Conservation (phyloP, 1,140 invertebrate genomes). For the Diorhabda elongata region DNA sequence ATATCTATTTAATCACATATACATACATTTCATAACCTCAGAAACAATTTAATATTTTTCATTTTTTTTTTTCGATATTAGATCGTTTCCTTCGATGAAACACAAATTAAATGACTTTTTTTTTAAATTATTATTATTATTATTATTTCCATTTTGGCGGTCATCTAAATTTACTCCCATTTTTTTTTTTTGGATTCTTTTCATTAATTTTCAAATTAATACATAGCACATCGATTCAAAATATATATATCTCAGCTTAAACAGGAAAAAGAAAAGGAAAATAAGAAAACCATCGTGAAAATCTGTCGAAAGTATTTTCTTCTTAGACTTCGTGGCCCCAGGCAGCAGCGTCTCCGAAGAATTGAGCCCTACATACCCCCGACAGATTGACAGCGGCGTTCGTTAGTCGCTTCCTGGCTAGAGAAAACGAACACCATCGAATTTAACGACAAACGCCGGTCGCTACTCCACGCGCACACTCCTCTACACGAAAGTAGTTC, state of each 20-base stretch:
- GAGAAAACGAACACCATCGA: neutral
- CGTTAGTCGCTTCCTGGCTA: slow-evolving; percentile 5
- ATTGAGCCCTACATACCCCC: slow-evolving; percentile 44
- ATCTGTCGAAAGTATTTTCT: slow-evolving; percentile 33
- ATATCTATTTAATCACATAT: slow-evolving; percentile 43
- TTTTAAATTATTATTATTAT: slow-evolving; percentile 21
- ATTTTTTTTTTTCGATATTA: neutral
- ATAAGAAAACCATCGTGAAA: slow-evolving; percentile 22
- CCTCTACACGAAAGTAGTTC: neutral
- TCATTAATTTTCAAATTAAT: slow-evolving; percentile 36
- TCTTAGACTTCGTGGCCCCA: slow-evolving; percentile 35
- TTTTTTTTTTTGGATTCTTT: slow-evolving; percentile 15
- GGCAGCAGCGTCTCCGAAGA: slow-evolving; percentile 40
- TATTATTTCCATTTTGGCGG: slow-evolving; percentile 23
- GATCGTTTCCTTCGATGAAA: neutral
- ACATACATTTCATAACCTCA: slow-evolving; percentile 25
- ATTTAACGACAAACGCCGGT: neutral
- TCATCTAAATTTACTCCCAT: slow-evolving; percentile 15
- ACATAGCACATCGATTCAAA: slow-evolving; percentile 36
- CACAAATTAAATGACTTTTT: neutral
- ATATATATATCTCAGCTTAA: slow-evolving; percentile 15
- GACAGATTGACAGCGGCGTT: slow-evolving; percentile 41
- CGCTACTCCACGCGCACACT: neutral
- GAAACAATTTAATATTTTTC: slow-evolving; percentile 9
- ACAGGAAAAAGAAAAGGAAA: slow-evolving; percentile 8